Evolutionary conservation across 2,888 invertebrate genomes (phyloP).

Genomic region (Lamellibrachia columna): DNA sequence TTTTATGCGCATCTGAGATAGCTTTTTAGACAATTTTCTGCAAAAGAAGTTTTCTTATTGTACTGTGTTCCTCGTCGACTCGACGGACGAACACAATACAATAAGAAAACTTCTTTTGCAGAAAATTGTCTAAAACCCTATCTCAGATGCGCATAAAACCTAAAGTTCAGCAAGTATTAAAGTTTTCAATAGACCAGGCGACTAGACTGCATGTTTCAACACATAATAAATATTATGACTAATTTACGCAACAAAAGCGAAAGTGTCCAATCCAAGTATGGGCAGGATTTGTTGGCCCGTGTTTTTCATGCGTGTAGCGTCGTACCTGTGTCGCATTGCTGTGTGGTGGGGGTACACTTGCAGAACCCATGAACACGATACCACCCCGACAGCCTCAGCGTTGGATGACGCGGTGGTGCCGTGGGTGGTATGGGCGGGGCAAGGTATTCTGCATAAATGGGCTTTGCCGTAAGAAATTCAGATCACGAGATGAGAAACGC

Average conservation of each 20-base stretch:
- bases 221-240: too few relatives aligned
- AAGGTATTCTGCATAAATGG: constrained; percentile 8
- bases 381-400: constrained; percentile 4
- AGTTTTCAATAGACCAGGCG: too few relatives aligned
- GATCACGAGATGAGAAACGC: background rate
- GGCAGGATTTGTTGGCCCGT: background rate
- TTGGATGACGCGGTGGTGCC: background rate
- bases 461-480: background rate
- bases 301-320: background rate
- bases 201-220: too few relatives aligned
- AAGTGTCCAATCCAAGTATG: background rate
- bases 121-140: too few relatives aligned
- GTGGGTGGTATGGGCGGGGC: background rate
- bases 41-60: too few relatives aligned
- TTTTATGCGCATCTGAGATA: too few relatives aligned
- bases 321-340: background rate
- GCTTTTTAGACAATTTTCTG: too few relatives aligned
- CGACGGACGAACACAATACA: too few relatives aligned
- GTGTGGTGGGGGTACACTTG: background rate
- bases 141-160: too few relatives aligned
- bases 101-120: too few relatives aligned
- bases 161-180: too few relatives aligned
- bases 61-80: too few relatives aligned
- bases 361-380: background rate
- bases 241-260: background rate